These are phyloP conservation scores for Menidia menidia DNA, from an alignment of 2,797 vertebrate species.

Conservation along the genomic window DNA sequence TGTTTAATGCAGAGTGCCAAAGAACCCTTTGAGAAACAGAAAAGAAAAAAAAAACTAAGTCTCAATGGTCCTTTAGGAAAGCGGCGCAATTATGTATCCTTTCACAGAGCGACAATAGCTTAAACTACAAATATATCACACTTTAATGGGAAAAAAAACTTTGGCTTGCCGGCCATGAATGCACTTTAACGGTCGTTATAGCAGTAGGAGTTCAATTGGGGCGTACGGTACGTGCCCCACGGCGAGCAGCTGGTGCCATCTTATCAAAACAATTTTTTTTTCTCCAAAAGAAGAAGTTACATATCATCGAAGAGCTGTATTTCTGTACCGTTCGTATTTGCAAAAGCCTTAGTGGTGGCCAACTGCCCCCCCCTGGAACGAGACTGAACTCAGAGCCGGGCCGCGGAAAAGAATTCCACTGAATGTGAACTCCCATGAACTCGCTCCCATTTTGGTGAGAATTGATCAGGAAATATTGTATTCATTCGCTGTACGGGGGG, in stretches of 20 bases:
- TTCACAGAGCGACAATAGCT: background rate
- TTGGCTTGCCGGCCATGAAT: background rate
- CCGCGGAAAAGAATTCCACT: too few species aligned
- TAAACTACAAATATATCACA: slow-evolving; percentile 1
- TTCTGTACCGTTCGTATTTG: too few species aligned
- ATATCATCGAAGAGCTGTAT: too few species aligned
- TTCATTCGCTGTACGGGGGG: too few species aligned
- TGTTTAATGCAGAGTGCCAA: slow-evolving; percentile 2
- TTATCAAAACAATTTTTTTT: too few species aligned
- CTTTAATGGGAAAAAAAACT: background rate
- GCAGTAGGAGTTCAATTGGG: background rate
- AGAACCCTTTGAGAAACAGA: background rate
- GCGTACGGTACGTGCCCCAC: background rate
- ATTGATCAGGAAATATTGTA: too few species aligned
- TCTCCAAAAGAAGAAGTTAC: too few species aligned
- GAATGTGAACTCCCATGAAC: too few species aligned
- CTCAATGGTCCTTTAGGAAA: slow-evolving; percentile 4
- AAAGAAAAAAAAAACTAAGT: background rate
- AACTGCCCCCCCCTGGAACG: too few species aligned
- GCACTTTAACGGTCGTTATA: background rate
- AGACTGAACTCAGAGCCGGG: too few species aligned
- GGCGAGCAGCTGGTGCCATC: background rate
- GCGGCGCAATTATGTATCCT: slow-evolving; percentile 1
- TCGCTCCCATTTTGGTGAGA: too few species aligned
- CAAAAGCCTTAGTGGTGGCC: too few species aligned